Percentiles rank a stretch among this genome's conserved stretches.
phyloP scores from a whole-genome alignment of 2,888 invertebrate species.

The Drosophila anomelani region DNA sequence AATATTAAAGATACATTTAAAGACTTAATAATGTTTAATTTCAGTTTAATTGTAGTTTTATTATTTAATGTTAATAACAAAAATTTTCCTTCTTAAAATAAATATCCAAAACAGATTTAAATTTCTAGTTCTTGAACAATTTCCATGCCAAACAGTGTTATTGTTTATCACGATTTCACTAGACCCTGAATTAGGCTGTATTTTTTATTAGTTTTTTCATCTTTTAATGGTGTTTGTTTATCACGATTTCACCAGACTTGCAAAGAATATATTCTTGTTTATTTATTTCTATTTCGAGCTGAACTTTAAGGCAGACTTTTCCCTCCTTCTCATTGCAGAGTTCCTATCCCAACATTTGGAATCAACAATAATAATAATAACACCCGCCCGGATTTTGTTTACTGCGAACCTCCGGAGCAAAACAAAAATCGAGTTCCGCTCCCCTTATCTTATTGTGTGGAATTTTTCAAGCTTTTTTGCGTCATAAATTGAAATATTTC shows the following conservation, averaged over 20 bases:
- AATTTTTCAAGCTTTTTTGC: conserved; percentile 71
- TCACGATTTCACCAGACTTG: conserved; percentile 14
- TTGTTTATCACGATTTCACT: not conserved
- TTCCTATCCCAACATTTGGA: conserved; percentile 29
- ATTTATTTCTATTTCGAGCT: not conserved
- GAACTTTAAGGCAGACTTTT: not conserved
- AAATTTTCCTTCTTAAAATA: not conserved
- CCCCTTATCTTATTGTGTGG: conserved; percentile 47
- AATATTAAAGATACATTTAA: not conserved
- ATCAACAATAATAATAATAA: conserved; percentile 9
- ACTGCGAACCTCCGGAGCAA: conserved; percentile 53
- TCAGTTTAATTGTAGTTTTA: not conserved
- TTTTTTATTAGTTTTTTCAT: not conserved
- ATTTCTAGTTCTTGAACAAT: not conserved
- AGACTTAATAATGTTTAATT: not conserved
- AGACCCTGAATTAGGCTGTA: not conserved
- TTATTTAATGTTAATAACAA: not conserved
- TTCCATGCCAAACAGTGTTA: not conserved
- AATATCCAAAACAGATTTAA: not conserved
- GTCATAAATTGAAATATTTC: conserved; percentile 66
- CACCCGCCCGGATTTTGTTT: conserved; percentile 16
- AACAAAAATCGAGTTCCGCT: conserved; percentile 58
- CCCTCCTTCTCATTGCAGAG: conserved; percentile 21
- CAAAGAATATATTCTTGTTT: not conserved
- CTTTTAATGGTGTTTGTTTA: conserved; percentile 5